Evolutionary conservation across 2,888 invertebrate genomes (phyloP), one percentile per base, ranked within the genome.

Genomic region (Drosophila fungiperda): DNA sequence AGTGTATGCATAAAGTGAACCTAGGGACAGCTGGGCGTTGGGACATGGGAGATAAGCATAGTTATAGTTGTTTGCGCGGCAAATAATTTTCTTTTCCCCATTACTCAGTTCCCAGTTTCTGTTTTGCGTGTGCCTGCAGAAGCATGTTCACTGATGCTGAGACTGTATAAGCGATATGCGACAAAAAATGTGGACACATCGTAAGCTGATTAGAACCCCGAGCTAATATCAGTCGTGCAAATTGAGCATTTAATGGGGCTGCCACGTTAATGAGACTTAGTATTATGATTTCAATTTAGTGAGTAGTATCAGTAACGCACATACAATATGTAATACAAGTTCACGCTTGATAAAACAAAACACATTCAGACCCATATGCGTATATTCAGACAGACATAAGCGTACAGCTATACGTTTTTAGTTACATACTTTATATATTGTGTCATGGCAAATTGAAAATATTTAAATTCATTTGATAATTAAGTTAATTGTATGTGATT

Each of bases 131-230:
- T 50, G 40, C 54, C n/a, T 15, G n/a, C 9, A 52, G 26, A 29
- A 36, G n/a, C 57, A n/a, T 33, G 45, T 53, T 45, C 45, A 40
- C 57, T 53, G 58, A 26, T 60, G 62, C 55, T 45, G 49, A 49
- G 50, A 29, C 48, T 55, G 59, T 40, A 45, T 69, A 35, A 57
- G 57, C 52, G 59, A 45, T 69, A 40, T 57, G 59, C 52, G 59
- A 61, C 61, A 68, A 67, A 74, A 74, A 68, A 67, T 70, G 74
- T 65, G 70, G 42, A 63, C 71, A 71, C 58, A 71, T 61, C 70
- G 62, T 88, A 90, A 90, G 80, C 86, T 78, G 86, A 89, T 89
- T 89, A 89, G 72, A 69, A 36, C 53, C 55, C 54, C 57, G 58
- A 45, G 70, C 59, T 64, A 36, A 77, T 57, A 55, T 35, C 61